Percentiles rank a stretch among this genome's conserved stretches.
Conservation (phyloP, 1,140 invertebrate species). For the Myzus persicae region DNA sequence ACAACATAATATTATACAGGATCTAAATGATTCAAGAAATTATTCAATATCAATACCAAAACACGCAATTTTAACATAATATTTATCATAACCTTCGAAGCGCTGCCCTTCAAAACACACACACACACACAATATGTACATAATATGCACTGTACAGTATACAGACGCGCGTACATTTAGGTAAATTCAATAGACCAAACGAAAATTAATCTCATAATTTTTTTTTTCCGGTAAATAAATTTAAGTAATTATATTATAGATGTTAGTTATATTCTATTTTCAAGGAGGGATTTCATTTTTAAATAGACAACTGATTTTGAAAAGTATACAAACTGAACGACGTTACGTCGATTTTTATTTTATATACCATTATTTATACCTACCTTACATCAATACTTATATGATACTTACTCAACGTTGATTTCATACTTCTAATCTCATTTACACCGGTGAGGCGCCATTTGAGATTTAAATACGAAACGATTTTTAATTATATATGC, state of each 20-base stretch:
- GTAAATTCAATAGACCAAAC: not conserved
- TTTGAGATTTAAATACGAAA: too few species aligned
- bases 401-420: not conserved
- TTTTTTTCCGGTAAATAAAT: slow-evolving; percentile 22
- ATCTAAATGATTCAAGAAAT: not conserved
- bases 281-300: not conserved
- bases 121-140: not conserved
- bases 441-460: too few species aligned
- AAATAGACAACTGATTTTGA: not conserved
- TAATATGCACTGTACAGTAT: not conserved
- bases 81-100: slow-evolving; percentile 1
- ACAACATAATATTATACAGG: not conserved
- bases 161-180: not conserved
- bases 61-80: not conserved
- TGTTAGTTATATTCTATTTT: not conserved
- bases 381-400: not conserved
- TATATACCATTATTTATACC: not conserved
- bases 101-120: slow-evolving; percentile 8
- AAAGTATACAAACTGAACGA: not conserved
- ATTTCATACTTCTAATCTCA: too few species aligned
- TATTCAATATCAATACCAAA: not conserved
- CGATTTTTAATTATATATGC: not conserved
- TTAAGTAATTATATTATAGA: not conserved
- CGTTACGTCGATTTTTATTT: not conserved
- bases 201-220: not conserved